A percentile compares a stretch with the other conserved stretches of the same genome.
Evolutionary conservation across 2,797 vertebrate genomes (phyloP).

Genomic region (Hipposideros larvatus): DNA sequence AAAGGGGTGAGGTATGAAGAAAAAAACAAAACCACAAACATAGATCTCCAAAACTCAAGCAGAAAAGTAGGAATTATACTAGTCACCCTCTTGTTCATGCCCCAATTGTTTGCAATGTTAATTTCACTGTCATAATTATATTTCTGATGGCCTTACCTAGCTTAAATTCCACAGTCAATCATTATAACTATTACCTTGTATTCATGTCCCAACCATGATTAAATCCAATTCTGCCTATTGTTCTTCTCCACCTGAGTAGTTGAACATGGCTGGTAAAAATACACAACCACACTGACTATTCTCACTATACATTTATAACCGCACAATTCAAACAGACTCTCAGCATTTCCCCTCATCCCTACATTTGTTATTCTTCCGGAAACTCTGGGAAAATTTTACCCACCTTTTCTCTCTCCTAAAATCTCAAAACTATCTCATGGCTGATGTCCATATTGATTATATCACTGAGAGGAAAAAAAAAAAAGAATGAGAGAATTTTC

Average conservation of each 20-base stretch:
- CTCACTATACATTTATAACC: background rate
- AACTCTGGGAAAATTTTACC: background rate
- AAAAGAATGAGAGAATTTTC: background rate
- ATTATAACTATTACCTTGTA: background rate
- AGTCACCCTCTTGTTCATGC: background rate
- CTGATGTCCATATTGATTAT: background rate
- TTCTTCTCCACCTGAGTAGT: background rate
- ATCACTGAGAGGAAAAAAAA: background rate
- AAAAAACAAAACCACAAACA: background rate
- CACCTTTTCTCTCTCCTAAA: background rate
- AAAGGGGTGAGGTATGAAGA: background rate
- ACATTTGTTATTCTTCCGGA: background rate
- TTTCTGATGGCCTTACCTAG: background rate
- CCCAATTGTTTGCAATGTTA: background rate
- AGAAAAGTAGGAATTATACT: background rate
- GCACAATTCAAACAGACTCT: background rate
- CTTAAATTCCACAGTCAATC: background rate
- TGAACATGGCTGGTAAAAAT: background rate
- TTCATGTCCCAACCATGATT: background rate
- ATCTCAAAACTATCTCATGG: background rate
- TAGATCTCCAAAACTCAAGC: background rate
- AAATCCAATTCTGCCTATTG: background rate
- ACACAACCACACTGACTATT: background rate
- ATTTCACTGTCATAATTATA: background rate
- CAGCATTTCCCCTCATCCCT: background rate